Evolutionary conservation across 2,113 vertebrate genomes (phyloP).

Genomic region (Ceyx margarethae): DNA sequence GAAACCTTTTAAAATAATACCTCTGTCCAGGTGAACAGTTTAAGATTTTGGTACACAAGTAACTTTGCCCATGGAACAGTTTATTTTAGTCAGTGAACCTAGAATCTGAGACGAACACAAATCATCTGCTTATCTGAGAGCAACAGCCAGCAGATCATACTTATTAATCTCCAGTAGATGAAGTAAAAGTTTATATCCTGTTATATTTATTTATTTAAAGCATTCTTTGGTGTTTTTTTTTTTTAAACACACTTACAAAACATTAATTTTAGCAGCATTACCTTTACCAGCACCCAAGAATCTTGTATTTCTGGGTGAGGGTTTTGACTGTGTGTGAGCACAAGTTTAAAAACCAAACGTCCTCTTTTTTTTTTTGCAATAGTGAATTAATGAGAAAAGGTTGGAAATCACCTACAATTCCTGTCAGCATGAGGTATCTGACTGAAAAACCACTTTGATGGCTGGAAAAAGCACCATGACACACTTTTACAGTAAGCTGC

Average conservation of each 20-base stretch:
- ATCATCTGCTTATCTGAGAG: neutral
- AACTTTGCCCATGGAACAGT: neutral
- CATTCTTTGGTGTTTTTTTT: neutral
- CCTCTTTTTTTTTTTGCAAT: neutral
- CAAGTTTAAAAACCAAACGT: neutral
- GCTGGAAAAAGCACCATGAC: neutral
- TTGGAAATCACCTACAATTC: constrained; percentile 40
- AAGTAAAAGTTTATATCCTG: neutral
- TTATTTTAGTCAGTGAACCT: neutral
- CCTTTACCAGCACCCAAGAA: neutral
- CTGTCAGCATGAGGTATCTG: neutral
- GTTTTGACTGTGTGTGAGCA: neutral
- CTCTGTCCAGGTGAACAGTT: neutral
- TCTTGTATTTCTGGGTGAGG: neutral
- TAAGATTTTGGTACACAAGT: neutral
- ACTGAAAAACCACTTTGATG: neutral
- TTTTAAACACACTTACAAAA: neutral
- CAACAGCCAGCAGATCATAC: neutral
- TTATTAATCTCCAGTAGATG: neutral
- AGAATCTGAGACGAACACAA: neutral
- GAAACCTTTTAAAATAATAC: neutral
- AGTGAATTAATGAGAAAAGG: neutral
- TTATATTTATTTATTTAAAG: neutral
- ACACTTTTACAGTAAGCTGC: neutral
- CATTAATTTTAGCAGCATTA: neutral